phyloP scores from a whole-genome alignment of 2,888 invertebrate species.

The Poecilus cupreus region DNA sequence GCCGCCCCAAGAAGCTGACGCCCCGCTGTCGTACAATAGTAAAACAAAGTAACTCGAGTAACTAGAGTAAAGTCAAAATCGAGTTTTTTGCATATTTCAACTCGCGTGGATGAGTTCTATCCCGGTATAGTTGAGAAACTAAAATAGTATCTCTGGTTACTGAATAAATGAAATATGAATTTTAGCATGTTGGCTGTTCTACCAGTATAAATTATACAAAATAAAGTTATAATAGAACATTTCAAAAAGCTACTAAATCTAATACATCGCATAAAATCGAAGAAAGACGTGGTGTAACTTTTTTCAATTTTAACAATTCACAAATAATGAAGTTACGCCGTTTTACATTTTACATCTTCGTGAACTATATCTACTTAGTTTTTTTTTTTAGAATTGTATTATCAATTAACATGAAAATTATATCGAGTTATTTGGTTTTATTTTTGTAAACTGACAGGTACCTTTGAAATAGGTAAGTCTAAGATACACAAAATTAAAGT shows the following conservation, averaged over 20 bases:
- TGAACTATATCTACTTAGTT: no score
- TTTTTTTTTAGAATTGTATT: no score
- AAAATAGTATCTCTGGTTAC: neutral
- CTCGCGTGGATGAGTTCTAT: no score
- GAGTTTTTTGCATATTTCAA: neutral
- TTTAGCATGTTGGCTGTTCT: neutral
- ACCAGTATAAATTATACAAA: neutral
- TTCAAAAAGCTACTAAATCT: no score
- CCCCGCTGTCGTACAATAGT: neutral
- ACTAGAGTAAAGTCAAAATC: neutral
- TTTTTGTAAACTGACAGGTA: no score
- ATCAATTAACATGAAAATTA: no score
- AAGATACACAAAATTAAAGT: neutral
- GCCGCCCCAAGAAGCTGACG: no score
- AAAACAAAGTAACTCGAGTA: neutral
- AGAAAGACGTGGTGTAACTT: no score
- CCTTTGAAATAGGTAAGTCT: neutral
- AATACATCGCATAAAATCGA: neutral
- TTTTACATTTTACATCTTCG: no score
- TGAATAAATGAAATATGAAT: neutral
- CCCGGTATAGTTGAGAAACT: slow-evolving; percentile 6
- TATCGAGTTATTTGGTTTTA: neutral
- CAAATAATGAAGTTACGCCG: neutral
- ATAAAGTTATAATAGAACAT: neutral
- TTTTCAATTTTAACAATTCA: no score